Percentiles rank a stretch among this genome's conserved stretches.
Conservation (phyloP, 1,140 invertebrate genomes). For the Euura lappo region DNA sequence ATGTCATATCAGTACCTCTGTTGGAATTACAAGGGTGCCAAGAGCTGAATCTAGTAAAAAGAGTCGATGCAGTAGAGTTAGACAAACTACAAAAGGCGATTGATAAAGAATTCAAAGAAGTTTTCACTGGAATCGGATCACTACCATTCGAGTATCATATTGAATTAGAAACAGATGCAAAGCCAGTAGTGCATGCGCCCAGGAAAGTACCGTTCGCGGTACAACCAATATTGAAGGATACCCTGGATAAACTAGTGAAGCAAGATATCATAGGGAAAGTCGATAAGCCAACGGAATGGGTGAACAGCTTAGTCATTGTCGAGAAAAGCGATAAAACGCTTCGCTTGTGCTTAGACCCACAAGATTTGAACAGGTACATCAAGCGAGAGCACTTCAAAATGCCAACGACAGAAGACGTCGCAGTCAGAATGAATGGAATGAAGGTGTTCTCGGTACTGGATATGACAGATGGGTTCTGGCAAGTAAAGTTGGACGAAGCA, state of each 20-base stretch:
- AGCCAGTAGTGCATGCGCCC: constrained; percentile 33
- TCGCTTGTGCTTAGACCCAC: constrained; percentile 55
- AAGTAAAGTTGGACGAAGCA: constrained; percentile 48
- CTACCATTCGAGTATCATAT: constrained; percentile 33
- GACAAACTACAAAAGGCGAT: not conserved
- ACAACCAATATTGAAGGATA: constrained; percentile 36
- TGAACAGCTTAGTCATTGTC: constrained; percentile 45
- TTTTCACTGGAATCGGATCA: constrained; percentile 26
- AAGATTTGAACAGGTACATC: constrained; percentile 48
- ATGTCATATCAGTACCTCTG: not conserved
- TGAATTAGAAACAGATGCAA: constrained; percentile 24
- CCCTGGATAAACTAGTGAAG: constrained; percentile 39
- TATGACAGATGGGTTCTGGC: constrained; percentile 41
- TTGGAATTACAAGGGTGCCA: not conserved
- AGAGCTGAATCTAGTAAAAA: not conserved
- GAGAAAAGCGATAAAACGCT: constrained; percentile 43
- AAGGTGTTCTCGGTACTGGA: constrained; percentile 54
- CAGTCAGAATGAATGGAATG: constrained; percentile 38
- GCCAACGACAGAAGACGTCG: constrained; percentile 40
- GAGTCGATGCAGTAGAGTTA: not conserved
- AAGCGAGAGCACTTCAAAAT: constrained; percentile 40
- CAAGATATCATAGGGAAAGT: constrained; percentile 33
- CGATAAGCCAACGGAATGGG: constrained; percentile 49
- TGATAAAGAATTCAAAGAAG: not conserved
- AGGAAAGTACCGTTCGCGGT: constrained; percentile 41